Conservation (phyloP, 1,140 invertebrate genomes). For the Lasaia peninsularis region DNA sequence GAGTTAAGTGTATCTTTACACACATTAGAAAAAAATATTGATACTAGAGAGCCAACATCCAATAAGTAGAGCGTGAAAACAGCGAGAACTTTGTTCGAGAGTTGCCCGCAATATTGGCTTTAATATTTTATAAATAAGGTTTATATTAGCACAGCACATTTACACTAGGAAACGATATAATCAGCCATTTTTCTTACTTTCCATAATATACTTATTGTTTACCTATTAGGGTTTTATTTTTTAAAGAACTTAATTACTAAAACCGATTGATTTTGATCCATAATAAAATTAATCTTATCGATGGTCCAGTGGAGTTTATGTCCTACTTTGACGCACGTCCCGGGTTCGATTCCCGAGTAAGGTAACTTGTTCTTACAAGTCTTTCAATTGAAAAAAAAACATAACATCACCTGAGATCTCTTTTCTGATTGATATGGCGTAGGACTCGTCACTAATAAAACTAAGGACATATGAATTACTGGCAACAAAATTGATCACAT, state of each 20-base stretch:
- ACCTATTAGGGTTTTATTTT: not conserved
- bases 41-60: constrained; percentile 74
- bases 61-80: constrained; percentile 76
- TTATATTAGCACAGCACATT: constrained; percentile 2
- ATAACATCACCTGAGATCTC: too few relatives aligned
- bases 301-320: too few relatives aligned
- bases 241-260: not conserved
- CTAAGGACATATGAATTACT: too few relatives aligned
- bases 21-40: constrained; percentile 42
- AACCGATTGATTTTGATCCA: too few relatives aligned
- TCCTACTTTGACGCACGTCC: too few relatives aligned
- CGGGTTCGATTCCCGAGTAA: too few relatives aligned
- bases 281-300: too few relatives aligned
- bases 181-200: constrained; percentile 1
- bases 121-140: constrained; percentile 14
- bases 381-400: too few relatives aligned
- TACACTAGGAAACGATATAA: not conserved
- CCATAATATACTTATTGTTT: constrained; percentile 1
- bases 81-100: constrained; percentile 46
- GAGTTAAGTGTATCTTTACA: not conserved
- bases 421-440: too few relatives aligned
- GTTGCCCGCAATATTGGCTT: constrained; percentile 27
- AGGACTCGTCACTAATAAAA: too few relatives aligned
- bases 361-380: too few relatives aligned
- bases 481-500: too few relatives aligned